Conservation (phyloP, 2,888 invertebrate species). For the Volucella inanis region DNA sequence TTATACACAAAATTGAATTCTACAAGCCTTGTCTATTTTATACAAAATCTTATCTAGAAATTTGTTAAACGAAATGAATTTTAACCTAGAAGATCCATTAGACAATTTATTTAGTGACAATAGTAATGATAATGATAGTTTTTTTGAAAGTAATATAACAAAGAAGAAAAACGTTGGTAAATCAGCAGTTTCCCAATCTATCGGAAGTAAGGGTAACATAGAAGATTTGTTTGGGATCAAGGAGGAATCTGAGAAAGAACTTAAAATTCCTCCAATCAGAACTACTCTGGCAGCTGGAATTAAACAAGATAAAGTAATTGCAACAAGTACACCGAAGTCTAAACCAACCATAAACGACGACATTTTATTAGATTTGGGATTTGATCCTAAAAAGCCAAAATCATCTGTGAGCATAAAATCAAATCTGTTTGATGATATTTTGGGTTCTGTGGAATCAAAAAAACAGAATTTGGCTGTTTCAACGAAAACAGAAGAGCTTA, state of each 20-base stretch:
- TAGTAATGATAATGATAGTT: conserved; percentile 89
- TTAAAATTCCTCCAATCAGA: conserved; percentile 60
- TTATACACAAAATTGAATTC: conserved; percentile 47
- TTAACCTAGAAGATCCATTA: conserved; percentile 86
- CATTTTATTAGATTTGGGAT: conserved; percentile 81
- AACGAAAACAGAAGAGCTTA: conserved; percentile 58
- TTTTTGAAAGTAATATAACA: conserved; percentile 84
- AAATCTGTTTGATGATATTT: conserved; percentile 81
- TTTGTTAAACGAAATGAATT: conserved; percentile 83
- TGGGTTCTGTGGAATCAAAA: conserved; percentile 76
- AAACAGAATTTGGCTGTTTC: conserved; percentile 77
- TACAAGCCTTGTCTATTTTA: background rate
- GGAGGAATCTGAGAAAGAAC: conserved; percentile 77
- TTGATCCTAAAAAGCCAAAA: conserved; percentile 83
- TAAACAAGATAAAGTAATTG: conserved; percentile 53
- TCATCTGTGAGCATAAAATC: conserved; percentile 75
- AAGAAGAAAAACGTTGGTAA: conserved; percentile 50
- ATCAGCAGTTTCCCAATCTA: conserved; percentile 64
- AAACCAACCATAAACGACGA: conserved; percentile 77
- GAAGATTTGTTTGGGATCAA: conserved; percentile 82
- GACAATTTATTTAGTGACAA: conserved; percentile 87
- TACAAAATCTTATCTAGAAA: background rate
- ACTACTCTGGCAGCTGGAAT: conserved; percentile 2
- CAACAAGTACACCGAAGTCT: conserved; percentile 77
- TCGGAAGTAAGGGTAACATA: conserved; percentile 77